Conservation (phyloP, 2,113 vertebrate genomes). For the Mungos mungo region DNA sequence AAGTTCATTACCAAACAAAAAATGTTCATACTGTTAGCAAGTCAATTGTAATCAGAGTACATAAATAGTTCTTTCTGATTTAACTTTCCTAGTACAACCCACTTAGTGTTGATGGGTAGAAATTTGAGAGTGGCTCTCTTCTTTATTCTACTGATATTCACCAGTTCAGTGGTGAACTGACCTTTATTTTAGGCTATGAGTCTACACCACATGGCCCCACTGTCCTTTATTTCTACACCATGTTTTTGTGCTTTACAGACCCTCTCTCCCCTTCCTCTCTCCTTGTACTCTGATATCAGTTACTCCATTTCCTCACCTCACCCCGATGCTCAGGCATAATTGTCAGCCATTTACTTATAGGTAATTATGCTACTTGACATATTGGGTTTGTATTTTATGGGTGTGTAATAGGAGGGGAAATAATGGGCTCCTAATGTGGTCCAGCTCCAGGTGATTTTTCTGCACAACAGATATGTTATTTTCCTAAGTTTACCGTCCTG, state of each 20-base stretch:
- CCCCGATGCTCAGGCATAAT: fast-evolving
- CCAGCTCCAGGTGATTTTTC: not conserved
- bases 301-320: fast-evolving
- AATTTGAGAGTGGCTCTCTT: not conserved
- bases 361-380: not conserved
- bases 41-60: not conserved
- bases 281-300: not conserved
- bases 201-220: not conserved
- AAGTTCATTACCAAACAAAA: not conserved
- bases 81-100: not conserved
- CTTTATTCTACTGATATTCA: not conserved
- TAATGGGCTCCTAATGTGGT: not conserved
- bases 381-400: not conserved
- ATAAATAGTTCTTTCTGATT: not conserved
- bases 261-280: not conserved
- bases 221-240: not conserved
- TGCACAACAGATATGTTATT: not conserved
- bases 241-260: not conserved
- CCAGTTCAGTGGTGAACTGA: not conserved
- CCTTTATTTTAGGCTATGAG: not conserved
- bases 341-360: not conserved
- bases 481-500: not conserved
- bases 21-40: not conserved
- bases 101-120: not conserved
- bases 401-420: fast-evolving